These are phyloP conservation scores for Drosophila ogumai DNA, from an alignment of 1,140 invertebrate genomes.

Conservation along the genomic window DNA sequence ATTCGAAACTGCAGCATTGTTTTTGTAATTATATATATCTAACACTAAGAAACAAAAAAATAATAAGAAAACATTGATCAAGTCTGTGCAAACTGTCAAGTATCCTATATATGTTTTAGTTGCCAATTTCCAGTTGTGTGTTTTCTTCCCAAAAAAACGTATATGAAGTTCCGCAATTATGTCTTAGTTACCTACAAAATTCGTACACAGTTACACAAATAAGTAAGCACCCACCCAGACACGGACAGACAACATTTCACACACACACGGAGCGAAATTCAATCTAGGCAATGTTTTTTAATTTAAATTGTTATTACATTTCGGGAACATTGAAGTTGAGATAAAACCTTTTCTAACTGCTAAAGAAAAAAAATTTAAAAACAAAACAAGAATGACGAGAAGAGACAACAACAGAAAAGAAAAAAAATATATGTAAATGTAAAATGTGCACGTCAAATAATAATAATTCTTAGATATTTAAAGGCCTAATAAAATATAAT, in stretches of 20 bases:
- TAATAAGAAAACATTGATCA: conserved; percentile 18
- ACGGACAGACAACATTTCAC: conserved; percentile 15
- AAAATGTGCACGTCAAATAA: conserved; percentile 83
- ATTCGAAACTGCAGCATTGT: conserved; percentile 47
- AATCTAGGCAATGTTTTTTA: conserved; percentile 67
- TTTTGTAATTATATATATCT: conserved; percentile 75
- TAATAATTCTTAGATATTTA: conserved; percentile 81
- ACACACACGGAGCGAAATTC: conserved; percentile 46
- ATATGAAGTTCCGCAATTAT: conserved; percentile 10
- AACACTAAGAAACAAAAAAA: conserved; percentile 54
- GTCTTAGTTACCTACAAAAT: conserved; percentile 17
- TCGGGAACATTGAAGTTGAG: conserved; percentile 74
- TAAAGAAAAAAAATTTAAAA: conserved; percentile 19
- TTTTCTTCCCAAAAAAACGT: conserved; percentile 21
- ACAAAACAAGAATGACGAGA: conserved; percentile 4
- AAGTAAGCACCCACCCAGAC: conserved; percentile 34
- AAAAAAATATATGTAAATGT: conserved; percentile 80
- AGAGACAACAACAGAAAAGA: conserved; percentile 29
- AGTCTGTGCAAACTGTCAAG: conserved; percentile 46
- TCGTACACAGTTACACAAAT: conserved; percentile 24
- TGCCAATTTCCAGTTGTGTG: conserved; percentile 18
- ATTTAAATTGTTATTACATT: conserved; percentile 76
- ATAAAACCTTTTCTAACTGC: conserved; percentile 67
- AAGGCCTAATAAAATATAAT: conserved; percentile 78
- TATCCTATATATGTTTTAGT: conserved; percentile 33